Base-by-base conservation (phyloP, 1,140 invertebrate species). In the Hydropsyche tenuis region DNA sequence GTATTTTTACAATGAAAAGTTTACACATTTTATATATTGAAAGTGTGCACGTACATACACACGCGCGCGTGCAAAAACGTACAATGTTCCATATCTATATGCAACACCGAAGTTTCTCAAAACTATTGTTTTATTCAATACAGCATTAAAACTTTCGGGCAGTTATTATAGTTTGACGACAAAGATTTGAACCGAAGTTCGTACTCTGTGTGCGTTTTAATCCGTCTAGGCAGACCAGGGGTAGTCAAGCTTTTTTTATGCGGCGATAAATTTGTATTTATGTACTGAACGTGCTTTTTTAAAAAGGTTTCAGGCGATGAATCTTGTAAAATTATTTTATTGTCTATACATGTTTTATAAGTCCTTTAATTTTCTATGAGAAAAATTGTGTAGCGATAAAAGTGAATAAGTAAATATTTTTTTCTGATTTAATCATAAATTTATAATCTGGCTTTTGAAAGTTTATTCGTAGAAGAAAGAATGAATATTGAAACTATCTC, bases 61-160 rank as follows among this genome's bases (percentile, higher is more conserved):
- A 60, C 56, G n/a, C 56, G 20, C 16, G 14, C 3, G 4, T 14
- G 16, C 14, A 48, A 2, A 48, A 3, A 12, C 14, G 45, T 48
- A 48, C 3, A 3, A 3, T 37, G 30, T 37, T n/a, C n/a, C n/a
- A 37, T 37, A 37, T 9, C 3, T 37, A 37, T 37, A 37, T 60
- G 22, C 12, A 60, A 20, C 23, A 23, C 4, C 1, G 56, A 60
- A 60, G 18, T 60, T 60, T 60, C 12, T 18, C 22, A 60, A 60
- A 60, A 60, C 56, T 60, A 60, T 60, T 60, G 56, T 60, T 60
- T 60, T 60, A 60, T 60, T 60, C 56, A 60, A 60, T 60, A 60
- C 56, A 60, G 56, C 56, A 60, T 60, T 60, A 60, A 60, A 60
- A 60, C 56, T 60, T 60, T 27, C 23, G 56, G 56, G 56, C 56